These are phyloP conservation scores for Saccopteryx leptura DNA, from an alignment of 2,113 vertebrate species.

Conservation along the genomic window DNA sequence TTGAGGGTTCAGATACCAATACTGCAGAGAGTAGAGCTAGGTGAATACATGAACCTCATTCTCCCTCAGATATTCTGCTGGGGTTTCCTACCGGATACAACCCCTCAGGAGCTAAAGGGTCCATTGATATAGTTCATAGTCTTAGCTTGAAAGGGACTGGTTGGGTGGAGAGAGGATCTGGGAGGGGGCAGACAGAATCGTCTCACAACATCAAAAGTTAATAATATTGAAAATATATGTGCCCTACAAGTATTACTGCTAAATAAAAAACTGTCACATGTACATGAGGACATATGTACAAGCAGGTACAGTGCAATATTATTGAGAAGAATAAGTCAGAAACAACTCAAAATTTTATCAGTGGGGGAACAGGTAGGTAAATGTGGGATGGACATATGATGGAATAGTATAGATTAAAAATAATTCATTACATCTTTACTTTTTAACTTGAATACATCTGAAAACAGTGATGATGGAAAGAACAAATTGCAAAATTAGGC, in stretches of 20 bases:
- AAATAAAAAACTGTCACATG: neutral
- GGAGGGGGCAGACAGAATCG: neutral
- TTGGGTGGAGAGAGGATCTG: neutral
- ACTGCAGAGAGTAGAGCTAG: neutral
- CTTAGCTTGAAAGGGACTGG: neutral
- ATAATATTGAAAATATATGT: neutral
- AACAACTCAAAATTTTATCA: conserved; percentile 25
- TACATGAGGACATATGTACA: neutral
- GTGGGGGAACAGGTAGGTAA: neutral
- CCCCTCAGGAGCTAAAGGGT: neutral
- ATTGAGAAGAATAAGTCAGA: neutral
- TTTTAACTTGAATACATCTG: neutral
- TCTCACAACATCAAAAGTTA: neutral
- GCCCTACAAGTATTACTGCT: neutral
- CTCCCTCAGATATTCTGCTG: neutral
- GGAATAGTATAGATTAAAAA: neutral
- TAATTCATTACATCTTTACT: neutral
- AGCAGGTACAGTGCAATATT: neutral
- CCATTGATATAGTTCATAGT: neutral
- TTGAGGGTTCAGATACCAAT: neutral
- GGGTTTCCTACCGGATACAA: neutral
- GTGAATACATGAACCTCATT: neutral
- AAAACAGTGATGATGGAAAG: conserved; percentile 38
- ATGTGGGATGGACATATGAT: neutral
- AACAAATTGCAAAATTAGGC: neutral